Evolutionary conservation across 2,113 vertebrate genomes (phyloP), one percentile per base, ranked within the genome.

Genomic region (Xenopus borealis): DNA sequence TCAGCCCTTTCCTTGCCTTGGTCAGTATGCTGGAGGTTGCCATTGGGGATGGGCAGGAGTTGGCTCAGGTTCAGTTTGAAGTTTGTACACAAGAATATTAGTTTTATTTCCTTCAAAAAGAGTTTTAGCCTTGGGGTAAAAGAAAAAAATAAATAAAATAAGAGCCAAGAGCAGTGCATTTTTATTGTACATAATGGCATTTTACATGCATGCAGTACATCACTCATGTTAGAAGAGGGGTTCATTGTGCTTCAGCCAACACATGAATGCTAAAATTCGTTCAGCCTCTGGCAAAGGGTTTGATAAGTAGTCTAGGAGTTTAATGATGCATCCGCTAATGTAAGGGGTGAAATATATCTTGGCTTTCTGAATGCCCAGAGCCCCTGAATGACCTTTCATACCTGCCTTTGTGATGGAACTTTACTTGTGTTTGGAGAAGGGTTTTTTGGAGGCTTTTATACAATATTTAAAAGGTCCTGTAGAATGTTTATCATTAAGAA

Each of bases 311-410:
- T 27, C 12, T 67, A 18, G 62, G 58, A 69, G 59, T 77, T 69
- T 70, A 62, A 75, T 75, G 55, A 63, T 61, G 53, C 64, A 12
- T 75, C 58, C 45, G 52, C 63, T 12, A 50, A 71, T 45, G 17
- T 20, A 14, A 59, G 55, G 66, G 55, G 20, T 59, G 65, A 75
- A 74, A 53, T 12, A 57, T 19, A 55, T 27, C 40, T 20, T 12
- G 16, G 18, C 23, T 16, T 27, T 27, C 62, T 46, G 23, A 58
- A 61, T 18, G 10, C 19, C 64, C 44, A 52, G 9, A 18, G n/a
- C 10, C 30, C 53, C 14, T 33, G 50, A 27, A 27, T 27, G 58
- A 61, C 58, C 58, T 61, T 23, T 61, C 27, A 9, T 18, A 61
- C 20, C 18, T 23, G 12, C 19, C 9, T 61, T 50, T 16, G 13